phyloP scores from a whole-genome alignment of 1,140 invertebrate species.

The Temnothorax curvispinosus region DNA sequence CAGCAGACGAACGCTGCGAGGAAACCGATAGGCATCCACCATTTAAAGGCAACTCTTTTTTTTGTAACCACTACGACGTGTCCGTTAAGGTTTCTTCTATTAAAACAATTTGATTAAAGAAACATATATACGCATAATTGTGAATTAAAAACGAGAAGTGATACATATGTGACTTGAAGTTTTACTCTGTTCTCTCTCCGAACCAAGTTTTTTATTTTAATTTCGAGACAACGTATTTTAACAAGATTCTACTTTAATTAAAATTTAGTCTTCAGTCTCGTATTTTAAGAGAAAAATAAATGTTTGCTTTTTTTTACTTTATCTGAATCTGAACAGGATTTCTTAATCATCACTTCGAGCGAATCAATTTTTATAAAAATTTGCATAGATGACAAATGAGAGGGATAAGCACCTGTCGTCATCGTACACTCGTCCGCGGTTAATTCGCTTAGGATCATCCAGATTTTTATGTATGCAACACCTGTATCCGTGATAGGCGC shows the following conservation, averaged over 20 bases:
- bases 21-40: slow-evolving; percentile 87
- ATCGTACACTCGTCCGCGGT: slow-evolving; percentile 40
- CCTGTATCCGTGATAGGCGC: slow-evolving; percentile 89
- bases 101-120: not conserved
- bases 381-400: not conserved
- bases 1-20: slow-evolving; percentile 87
- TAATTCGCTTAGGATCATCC: slow-evolving; percentile 76
- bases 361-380: not conserved
- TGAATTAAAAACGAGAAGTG: not conserved
- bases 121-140: not conserved
- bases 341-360: not conserved
- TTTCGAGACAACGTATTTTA: not conserved
- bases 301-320: not conserved
- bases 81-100: slow-evolving; percentile 15
- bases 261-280: too few relatives aligned
- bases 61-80: slow-evolving; percentile 86
- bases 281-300: too few relatives aligned
- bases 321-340: not conserved
- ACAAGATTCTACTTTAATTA: not conserved
- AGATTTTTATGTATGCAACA: slow-evolving; percentile 87
- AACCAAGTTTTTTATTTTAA: not conserved
- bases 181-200: not conserved
- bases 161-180: not conserved
- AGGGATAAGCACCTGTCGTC: slow-evolving; percentile 66
- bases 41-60: slow-evolving; percentile 85